phyloP scores from a whole-genome alignment of 2,797 vertebrate genomes.

The Crotalus adamanteus region DNA sequence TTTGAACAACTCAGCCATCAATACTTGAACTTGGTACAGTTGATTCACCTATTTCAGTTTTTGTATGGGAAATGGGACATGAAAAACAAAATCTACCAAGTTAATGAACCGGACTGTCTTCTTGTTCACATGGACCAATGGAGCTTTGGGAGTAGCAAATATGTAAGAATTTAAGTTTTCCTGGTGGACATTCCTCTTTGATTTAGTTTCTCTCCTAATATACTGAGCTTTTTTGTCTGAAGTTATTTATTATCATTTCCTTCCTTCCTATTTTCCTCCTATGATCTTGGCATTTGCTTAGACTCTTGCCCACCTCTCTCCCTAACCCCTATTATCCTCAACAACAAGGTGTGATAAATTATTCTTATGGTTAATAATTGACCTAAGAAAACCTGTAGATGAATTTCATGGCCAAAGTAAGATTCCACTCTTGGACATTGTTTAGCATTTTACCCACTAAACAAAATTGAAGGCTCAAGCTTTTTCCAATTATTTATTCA shows the following conservation, averaged over 20 bases:
- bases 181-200: background rate
- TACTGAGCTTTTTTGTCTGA: background rate
- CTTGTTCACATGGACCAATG: background rate
- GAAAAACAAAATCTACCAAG: background rate
- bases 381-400: background rate
- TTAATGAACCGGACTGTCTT: background rate
- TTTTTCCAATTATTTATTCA: conserved; percentile 15
- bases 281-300: background rate
- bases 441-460: background rate
- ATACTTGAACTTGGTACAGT: background rate
- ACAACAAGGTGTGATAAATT: background rate
- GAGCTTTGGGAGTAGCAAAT: background rate
- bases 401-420: background rate
- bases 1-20: background rate
- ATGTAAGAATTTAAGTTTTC: background rate
- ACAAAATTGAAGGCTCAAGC: conserved; percentile 1
- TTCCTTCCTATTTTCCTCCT: background rate
- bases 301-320: background rate
- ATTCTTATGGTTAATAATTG: background rate
- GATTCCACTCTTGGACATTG: background rate
- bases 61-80: background rate
- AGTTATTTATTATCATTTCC: background rate
- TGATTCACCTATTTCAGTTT: background rate
- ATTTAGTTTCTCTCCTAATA: background rate
- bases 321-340: background rate